Evolutionary conservation across 1,140 invertebrate genomes (phyloP).

Genomic region (Danaus melanippus): DNA sequence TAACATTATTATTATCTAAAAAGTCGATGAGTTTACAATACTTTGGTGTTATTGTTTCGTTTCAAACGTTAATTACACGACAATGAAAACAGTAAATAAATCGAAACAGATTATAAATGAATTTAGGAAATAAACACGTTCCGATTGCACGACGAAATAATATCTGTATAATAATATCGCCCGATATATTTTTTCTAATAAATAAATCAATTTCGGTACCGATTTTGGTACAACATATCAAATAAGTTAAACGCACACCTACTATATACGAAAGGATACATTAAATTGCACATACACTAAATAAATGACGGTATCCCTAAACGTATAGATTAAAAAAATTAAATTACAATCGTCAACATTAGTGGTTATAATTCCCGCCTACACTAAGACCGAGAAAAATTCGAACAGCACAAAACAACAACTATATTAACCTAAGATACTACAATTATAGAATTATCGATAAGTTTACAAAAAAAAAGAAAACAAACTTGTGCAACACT

Average conservation of each 20-base stretch:
- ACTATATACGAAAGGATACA: slow-evolving; percentile 54
- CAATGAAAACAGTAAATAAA: slow-evolving; percentile 32
- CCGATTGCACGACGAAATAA: slow-evolving; percentile 12
- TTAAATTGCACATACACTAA: slow-evolving; percentile 63
- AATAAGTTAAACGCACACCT: slow-evolving; percentile 59
- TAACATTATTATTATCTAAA: slow-evolving; percentile 68
- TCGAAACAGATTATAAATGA: slow-evolving; percentile 19
- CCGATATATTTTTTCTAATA: slow-evolving; percentile 61
- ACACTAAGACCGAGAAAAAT: slow-evolving; percentile 30
- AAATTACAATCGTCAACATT: slow-evolving; percentile 46
- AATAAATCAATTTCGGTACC: slow-evolving; percentile 62
- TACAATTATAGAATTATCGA: slow-evolving; percentile 38
- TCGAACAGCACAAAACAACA: slow-evolving; percentile 58
- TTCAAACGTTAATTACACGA: slow-evolving; percentile 45
- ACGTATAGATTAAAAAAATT: slow-evolving; percentile 45
- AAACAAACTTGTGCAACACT: slow-evolving; percentile 52
- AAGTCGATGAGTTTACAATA: slow-evolving; percentile 67
- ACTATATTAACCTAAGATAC: slow-evolving; percentile 52
- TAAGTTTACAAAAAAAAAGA: slow-evolving; percentile 33
- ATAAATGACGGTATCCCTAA: slow-evolving; percentile 46
- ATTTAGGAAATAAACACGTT: slow-evolving; percentile 11
- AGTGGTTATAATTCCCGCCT: slow-evolving; percentile 28
- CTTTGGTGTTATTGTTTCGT: slow-evolving; percentile 69
- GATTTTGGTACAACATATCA: slow-evolving; percentile 35
- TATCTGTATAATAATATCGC: slow-evolving; percentile 23